Evolutionary conservation across 2,797 vertebrate genomes (phyloP), one percentile per base, ranked within the genome.

Genomic region (Pipistrellus kuhlii): DNA sequence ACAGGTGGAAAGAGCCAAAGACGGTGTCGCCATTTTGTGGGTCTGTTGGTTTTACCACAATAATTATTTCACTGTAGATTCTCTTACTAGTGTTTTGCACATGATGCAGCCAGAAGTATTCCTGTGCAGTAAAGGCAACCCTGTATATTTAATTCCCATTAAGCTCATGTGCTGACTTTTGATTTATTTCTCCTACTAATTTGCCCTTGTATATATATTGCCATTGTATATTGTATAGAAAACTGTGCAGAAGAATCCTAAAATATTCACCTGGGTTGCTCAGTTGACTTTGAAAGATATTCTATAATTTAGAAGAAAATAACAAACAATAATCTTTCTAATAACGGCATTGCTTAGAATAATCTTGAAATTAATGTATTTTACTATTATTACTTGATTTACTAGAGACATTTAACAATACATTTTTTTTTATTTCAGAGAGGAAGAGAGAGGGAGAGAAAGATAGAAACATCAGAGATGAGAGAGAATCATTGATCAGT

Each of bases 321-420:
- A 80, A 25, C 53, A 53, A 69, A 88, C 30, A 20, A 48, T 64
- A 72, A 72, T 27, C 35, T 41, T 93, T 78, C 18, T 69, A 82
- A 72, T 57, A 90, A 78, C 90, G 30, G 32, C 51, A 85, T 91
- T 76, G 59, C 15, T 92, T 94, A 81, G 35, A 72, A 53, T 84
- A 55, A 62, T 55, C 46, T n/a, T 84, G 76, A 86, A 53, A n/a
- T n/a, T n/a, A n/a, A n/a, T 68, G 66, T 80, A 23, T 59, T 84
- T 89, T 89, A 44, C 35, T 72, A 2, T 69, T 17, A 12, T 35
- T 62, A 32, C 14, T 90, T 91, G 44, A 30, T 95, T 94, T 83
- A 64, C 23, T 23, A 69, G 78, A 92, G 46, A 62, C 2, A 15
- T 77, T 62, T 30, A 62, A 62, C 30, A 62, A 27, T 59, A 55